Conservation (phyloP, 2,888 invertebrate species). For the Scaptomyza caliginosa region DNA sequence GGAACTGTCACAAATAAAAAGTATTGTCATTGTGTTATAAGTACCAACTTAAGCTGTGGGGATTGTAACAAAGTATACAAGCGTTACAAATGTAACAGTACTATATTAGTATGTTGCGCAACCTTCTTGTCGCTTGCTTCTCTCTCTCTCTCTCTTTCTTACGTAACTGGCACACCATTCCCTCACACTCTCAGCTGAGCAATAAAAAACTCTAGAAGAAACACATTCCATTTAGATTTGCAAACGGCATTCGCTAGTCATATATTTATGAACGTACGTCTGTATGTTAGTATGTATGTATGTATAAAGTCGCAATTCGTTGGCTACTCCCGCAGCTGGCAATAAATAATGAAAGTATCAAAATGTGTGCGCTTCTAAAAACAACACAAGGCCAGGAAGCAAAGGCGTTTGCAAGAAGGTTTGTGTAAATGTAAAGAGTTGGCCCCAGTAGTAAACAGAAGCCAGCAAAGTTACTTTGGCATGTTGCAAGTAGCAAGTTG, state of each 20-base stretch:
- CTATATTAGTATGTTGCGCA: constrained; percentile 16
- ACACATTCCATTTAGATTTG: constrained; percentile 73
- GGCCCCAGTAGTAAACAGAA: constrained; percentile 46
- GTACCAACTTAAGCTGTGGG: constrained; percentile 8
- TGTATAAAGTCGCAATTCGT: constrained; percentile 30
- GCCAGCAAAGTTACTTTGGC: constrained; percentile 24
- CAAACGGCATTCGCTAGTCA: constrained; percentile 50
- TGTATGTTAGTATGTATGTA: not conserved
- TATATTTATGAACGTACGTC: constrained; percentile 48
- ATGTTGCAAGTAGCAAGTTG: constrained; percentile 11
- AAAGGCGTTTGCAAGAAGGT: not conserved
- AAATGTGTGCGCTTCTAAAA: constrained; percentile 50
- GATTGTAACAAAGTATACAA: constrained; percentile 39
- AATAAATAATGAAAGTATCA: constrained; percentile 75
- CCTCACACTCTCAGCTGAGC: constrained; percentile 59
- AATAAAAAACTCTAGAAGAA: constrained; percentile 71
- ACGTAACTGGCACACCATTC: not conserved
- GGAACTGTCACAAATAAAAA: constrained; percentile 14
- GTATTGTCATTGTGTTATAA: constrained; percentile 36
- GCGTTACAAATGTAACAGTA: constrained; percentile 9
- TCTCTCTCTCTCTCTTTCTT: not conserved
- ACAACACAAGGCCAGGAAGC: constrained; percentile 22
- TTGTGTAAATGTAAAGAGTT: constrained; percentile 49
- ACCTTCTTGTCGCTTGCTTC: not conserved
- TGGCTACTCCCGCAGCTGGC: constrained; percentile 56